Evolutionary conservation across 1,140 invertebrate genomes (phyloP).

Genomic region (Agrilus planipennis): DNA sequence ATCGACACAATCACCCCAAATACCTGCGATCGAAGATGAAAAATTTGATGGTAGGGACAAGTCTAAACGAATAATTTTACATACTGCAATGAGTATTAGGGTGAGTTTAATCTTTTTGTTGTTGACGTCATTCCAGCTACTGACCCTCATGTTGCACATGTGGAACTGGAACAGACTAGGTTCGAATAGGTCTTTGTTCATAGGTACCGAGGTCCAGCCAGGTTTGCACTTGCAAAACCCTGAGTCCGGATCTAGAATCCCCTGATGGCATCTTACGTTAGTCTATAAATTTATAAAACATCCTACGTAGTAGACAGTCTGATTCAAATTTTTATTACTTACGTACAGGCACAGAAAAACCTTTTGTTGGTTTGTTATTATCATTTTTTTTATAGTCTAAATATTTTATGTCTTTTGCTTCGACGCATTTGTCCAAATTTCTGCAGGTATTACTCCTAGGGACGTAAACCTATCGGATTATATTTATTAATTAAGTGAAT

Average conservation of each 20-base stretch:
- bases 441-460: slow-evolving; percentile 8
- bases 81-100: slow-evolving; percentile 6
- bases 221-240: slow-evolving; percentile 21
- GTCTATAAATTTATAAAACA: slow-evolving; percentile 7
- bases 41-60: too few species aligned
- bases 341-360: too few species aligned
- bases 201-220: slow-evolving; percentile 22
- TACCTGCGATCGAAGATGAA: not conserved
- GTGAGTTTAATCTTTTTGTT: slow-evolving; percentile 4
- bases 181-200: slow-evolving; percentile 13
- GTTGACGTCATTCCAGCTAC: slow-evolving; percentile 16
- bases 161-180: slow-evolving; percentile 20
- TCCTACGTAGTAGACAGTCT: not conserved
- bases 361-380: too few species aligned
- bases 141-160: slow-evolving; percentile 27
- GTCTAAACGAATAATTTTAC: not conserved
- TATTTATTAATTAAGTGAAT: slow-evolving; percentile 5
- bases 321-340: too few species aligned
- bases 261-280: slow-evolving; percentile 24
- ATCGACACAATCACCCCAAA: not conserved
- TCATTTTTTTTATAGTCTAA: slow-evolving; percentile 9
- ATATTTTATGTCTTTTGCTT: slow-evolving; percentile 1
- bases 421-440: slow-evolving; percentile 6
- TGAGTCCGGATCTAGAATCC: slow-evolving; percentile 17
- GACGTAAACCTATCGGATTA: not conserved